Evolutionary conservation across 2,888 invertebrate species (phyloP), one percentile per base, ranked within the genome.

Genomic region (Acholoe squamosa): DNA sequence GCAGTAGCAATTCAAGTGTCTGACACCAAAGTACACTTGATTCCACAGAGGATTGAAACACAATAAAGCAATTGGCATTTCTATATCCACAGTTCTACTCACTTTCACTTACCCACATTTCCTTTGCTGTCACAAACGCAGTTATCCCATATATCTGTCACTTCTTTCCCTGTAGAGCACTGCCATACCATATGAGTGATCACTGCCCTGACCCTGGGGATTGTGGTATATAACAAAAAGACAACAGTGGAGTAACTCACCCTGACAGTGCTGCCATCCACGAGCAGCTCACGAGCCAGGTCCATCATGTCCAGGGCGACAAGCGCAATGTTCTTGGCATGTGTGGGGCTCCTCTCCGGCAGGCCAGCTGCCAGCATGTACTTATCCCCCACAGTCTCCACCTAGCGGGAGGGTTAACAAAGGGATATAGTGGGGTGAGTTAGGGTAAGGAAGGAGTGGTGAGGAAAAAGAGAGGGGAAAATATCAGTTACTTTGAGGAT

Each of bases 321-420:
- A 10, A 90, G 91, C 0, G 98, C 98, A 94, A 99, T 99, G 95
- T 98, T 98, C 93, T 97, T 97, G 22, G 99, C 98, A 95, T 99
- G 99, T 67, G 97, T 97, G 91, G 97, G 97, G 95, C 98, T 98
- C 14, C 97, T 98, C 95, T 99, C 98, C 0, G 99, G 99, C 89
- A 99, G 96, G 84, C 99, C 99, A 93, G 98, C 91, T 97, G 99
- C 99, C 0, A 99, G 98, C 99, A 99, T 99, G 96, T 99, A 99
- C 96, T 99, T 99, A 96, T 99, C 99, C 91, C 99, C 99, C 33
- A 99, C 98, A 19, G 99, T 99, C 96, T 99, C 99, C 91, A 99
- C 99, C 99, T 99, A 94, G 16, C n/a, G n/a, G n/a, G n/a, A n/a
- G n/a, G n/a, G 43, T 10, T 93, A 88, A 12, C 34, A 43, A 84